These are phyloP conservation scores for Aphyosemion australe DNA, from an alignment of 2,113 vertebrate species.

Conservation along the genomic window DNA sequence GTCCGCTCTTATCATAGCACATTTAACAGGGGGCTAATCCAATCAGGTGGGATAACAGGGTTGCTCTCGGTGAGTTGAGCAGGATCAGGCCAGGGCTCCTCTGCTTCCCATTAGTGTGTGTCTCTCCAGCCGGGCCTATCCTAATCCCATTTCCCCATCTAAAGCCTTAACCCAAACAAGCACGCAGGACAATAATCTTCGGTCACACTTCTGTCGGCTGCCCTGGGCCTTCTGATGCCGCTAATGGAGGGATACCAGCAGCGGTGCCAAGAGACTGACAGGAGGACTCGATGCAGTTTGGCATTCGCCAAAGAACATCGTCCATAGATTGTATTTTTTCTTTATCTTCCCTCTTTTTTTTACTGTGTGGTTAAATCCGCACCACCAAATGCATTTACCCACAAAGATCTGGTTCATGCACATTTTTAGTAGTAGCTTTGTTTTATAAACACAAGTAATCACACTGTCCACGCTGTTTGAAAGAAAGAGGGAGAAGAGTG, in stretches of 20 bases:
- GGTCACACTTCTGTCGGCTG: conserved; percentile 74
- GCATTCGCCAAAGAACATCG: conserved; percentile 47
- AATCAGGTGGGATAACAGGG: conserved; percentile 80
- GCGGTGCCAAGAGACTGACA: conserved; percentile 56
- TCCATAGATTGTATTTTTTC: conserved; percentile 46
- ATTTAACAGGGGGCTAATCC: conserved; percentile 81
- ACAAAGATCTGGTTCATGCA: conserved; percentile 34
- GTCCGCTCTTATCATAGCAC: conserved; percentile 77
- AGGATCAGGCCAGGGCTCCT: conserved; percentile 73
- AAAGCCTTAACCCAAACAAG: conserved; percentile 83
- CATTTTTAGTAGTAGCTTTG: conserved; percentile 25
- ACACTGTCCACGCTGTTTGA: conserved; percentile 12
- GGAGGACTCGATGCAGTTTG: conserved; percentile 43
- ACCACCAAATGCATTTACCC: conserved; percentile 42
- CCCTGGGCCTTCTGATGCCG: conserved; percentile 67
- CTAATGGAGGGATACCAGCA: conserved; percentile 64
- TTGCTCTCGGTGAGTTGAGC: conserved; percentile 71
- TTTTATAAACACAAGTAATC: conserved; percentile 46
- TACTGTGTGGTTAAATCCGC: conserved; percentile 45
- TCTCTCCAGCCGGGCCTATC: conserved; percentile 75
- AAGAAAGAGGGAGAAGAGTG: background rate
- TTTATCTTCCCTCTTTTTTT: conserved; percentile 39
- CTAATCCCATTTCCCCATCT: conserved; percentile 83
- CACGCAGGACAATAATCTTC: conserved; percentile 78
- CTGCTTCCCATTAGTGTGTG: conserved; percentile 77